These are phyloP conservation scores for Silurus glanis DNA, from an alignment of 2,113 vertebrate genomes.

Conservation along the genomic window DNA sequence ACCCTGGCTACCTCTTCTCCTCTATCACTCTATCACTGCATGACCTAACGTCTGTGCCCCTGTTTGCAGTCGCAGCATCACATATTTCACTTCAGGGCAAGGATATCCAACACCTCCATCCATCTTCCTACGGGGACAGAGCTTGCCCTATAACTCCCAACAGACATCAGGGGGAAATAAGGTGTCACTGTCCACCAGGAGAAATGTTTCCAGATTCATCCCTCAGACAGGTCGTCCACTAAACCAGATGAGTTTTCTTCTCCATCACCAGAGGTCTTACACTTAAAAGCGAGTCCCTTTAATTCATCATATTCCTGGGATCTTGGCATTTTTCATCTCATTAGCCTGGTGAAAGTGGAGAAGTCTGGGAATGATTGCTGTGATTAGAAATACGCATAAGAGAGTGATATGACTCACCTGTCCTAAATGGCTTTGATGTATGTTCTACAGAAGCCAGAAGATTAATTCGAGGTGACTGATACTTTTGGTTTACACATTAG, in stretches of 20 bases:
- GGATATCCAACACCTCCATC: slow-evolving; percentile 49
- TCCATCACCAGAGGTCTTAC: slow-evolving; percentile 10
- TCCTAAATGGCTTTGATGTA: slow-evolving; percentile 18
- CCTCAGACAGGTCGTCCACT: slow-evolving; percentile 14
- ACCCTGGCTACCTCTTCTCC: background rate
- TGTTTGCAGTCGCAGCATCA: slow-evolving; percentile 27
- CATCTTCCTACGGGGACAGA: slow-evolving; percentile 44
- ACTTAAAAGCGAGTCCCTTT: slow-evolving; percentile 24
- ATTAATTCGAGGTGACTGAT: background rate
- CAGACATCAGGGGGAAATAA: slow-evolving; percentile 47
- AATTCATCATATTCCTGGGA: slow-evolving; percentile 55
- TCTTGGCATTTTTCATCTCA: slow-evolving; percentile 52
- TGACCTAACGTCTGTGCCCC: slow-evolving; percentile 45
- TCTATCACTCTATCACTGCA: slow-evolving; percentile 20
- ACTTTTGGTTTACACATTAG: background rate
- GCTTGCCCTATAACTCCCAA: slow-evolving; percentile 40
- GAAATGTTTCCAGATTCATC: slow-evolving; percentile 43
- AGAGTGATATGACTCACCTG: slow-evolving; percentile 54
- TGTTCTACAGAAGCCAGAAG: background rate
- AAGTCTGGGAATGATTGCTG: slow-evolving; percentile 51
- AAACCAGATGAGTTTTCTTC: slow-evolving; percentile 26
- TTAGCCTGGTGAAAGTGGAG: slow-evolving; percentile 52
- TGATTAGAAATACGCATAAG: slow-evolving; percentile 51
- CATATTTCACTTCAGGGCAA: slow-evolving; percentile 38
- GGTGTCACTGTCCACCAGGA: slow-evolving; percentile 46